Evolutionary conservation across 2,113 vertebrate species (phyloP).

Genomic region (Nicator chloris): DNA sequence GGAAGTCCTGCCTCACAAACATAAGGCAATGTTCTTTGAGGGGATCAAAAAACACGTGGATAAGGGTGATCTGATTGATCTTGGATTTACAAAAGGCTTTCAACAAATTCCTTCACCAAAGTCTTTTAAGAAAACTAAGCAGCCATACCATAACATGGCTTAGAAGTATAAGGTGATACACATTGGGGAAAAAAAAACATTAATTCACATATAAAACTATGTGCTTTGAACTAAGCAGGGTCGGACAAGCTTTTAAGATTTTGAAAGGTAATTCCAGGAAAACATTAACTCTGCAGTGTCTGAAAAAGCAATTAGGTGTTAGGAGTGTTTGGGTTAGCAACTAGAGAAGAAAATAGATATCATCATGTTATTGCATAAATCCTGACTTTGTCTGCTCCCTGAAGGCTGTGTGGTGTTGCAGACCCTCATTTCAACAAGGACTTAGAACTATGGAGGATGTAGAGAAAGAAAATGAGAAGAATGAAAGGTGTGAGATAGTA

Average conservation of each 20-base stretch:
- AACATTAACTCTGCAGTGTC: not conserved
- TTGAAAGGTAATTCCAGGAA: not conserved
- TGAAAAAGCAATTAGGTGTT: not conserved
- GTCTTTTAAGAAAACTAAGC: constrained; percentile 28
- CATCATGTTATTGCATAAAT: not conserved
- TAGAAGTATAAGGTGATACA: constrained; percentile 23
- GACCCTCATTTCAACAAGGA: not conserved
- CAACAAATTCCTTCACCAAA: constrained; percentile 43
- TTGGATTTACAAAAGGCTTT: constrained; percentile 48
- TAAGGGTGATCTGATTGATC: constrained; percentile 38
- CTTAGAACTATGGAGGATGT: not conserved
- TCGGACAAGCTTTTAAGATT: not conserved
- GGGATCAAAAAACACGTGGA: constrained; percentile 43
- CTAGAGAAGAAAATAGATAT: not conserved
- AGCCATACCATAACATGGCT: not conserved
- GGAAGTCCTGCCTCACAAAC: constrained; percentile 14
- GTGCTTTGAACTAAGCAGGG: constrained; percentile 6
- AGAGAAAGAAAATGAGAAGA: not conserved
- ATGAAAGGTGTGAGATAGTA: not conserved
- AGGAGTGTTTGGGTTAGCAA: not conserved
- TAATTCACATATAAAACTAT: not conserved
- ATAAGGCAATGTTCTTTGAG: constrained; percentile 9
- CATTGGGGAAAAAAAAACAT: not conserved
- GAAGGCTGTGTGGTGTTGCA: not conserved
- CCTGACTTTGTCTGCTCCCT: not conserved